Conservation (phyloP, 2,797 vertebrate species). For the Chelon labrosus region DNA sequence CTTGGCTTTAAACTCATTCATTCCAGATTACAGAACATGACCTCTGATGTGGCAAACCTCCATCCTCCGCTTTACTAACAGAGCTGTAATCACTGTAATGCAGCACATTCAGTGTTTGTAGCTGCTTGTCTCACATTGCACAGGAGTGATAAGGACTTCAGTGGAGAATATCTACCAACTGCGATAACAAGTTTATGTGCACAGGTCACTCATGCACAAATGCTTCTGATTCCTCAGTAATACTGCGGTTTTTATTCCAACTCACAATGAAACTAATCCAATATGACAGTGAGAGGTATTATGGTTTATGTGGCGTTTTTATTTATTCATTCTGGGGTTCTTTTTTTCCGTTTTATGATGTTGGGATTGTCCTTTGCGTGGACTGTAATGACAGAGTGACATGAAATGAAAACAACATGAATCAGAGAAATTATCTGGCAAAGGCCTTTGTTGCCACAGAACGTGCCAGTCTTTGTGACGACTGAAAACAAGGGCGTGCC, state of each 20-base stretch:
- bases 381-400: conserved; percentile 19
- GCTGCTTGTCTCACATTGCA: conserved; percentile 57
- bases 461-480: conserved; percentile 17
- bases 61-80: conserved; percentile 45
- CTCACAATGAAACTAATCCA: conserved; percentile 25
- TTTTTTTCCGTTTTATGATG: conserved; percentile 11
- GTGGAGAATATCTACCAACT: conserved; percentile 55
- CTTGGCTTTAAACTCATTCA: conserved; percentile 53
- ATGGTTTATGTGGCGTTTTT: conserved; percentile 7
- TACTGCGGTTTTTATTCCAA: conserved; percentile 7
- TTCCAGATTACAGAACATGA: conserved; percentile 57
- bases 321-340: conserved; percentile 5
- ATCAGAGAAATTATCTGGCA: conserved; percentile 27
- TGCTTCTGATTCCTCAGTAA: conserved; percentile 22
- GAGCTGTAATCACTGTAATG: conserved; percentile 61
- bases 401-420: conserved; percentile 46
- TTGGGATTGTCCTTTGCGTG: conserved; percentile 17
- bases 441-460: conserved; percentile 4
- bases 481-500: conserved; percentile 38
- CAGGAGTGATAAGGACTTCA: conserved; percentile 68
- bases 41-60: conserved; percentile 65
- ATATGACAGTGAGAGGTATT: conserved; percentile 13
- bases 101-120: conserved; percentile 49
- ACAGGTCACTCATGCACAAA: conserved; percentile 42
- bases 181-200: conserved; percentile 58